Conservation (phyloP, 2,797 vertebrate genomes). For the Anolis apletophallus region DNA sequence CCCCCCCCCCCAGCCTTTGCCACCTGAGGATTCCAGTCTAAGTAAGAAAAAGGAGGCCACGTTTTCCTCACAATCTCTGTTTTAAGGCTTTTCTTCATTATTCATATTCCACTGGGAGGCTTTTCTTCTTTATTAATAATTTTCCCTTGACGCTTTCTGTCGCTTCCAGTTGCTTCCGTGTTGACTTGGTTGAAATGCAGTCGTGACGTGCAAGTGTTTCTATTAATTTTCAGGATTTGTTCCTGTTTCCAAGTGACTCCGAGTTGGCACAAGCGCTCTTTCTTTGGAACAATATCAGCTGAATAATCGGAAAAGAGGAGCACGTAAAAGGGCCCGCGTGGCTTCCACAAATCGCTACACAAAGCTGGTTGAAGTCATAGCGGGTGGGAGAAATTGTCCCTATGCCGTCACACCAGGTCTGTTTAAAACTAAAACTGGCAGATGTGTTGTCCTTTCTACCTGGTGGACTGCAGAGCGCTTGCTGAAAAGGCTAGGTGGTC, state of each 20-base stretch:
- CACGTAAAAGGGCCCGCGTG: slow-evolving; percentile 29
- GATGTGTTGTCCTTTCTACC: no score
- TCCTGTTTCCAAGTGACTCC: slow-evolving; percentile 21
- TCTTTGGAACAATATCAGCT: slow-evolving; percentile 43
- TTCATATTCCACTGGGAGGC: no score
- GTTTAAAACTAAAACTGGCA: no score
- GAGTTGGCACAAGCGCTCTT: slow-evolving; percentile 42
- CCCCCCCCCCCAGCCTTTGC: background rate
- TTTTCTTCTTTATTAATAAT: no score
- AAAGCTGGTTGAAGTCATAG: slow-evolving; percentile 54
- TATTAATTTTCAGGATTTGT: slow-evolving; percentile 20
- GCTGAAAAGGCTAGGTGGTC: no score
- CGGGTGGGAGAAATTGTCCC: slow-evolving; percentile 48
- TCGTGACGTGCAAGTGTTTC: slow-evolving; percentile 35
- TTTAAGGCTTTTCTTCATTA: background rate
- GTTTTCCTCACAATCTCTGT: background rate
- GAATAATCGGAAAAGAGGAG: slow-evolving; percentile 43
- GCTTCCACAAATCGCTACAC: slow-evolving; percentile 56
- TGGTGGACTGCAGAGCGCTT: no score
- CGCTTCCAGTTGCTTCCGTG: background rate
- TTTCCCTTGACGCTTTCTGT: background rate
- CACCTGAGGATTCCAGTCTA: background rate
- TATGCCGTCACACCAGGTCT: no score
- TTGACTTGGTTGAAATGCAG: slow-evolving; percentile 31
- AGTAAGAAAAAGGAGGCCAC: background rate